A percentile compares a stretch with the other conserved stretches of the same genome.
These are phyloP conservation scores for Xerus inauris DNA, from an alignment of 2,113 vertebrate genomes.

Conservation along the genomic window DNA sequence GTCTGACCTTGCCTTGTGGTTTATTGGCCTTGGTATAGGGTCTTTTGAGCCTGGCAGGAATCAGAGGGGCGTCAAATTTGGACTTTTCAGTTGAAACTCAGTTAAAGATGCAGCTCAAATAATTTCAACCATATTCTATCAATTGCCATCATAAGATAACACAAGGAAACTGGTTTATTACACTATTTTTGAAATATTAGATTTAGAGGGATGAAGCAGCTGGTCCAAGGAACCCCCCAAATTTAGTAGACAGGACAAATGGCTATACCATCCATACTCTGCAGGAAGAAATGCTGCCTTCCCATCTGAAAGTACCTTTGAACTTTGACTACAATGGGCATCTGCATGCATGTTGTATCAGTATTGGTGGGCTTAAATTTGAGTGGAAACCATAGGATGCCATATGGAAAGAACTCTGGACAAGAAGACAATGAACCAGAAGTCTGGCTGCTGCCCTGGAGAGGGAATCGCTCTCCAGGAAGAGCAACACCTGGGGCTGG, in stretches of 20 bases:
- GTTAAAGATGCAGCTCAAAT: neutral
- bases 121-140: neutral
- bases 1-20: neutral
- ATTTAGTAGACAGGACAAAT: neutral
- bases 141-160: neutral
- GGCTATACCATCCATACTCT: neutral
- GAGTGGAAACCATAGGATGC: conserved; percentile 22
- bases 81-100: neutral
- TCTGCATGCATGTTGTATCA: neutral
- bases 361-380: neutral
- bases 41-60: neutral
- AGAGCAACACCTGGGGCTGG: neutral
- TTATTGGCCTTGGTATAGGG: neutral
- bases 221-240: neutral
- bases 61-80: neutral
- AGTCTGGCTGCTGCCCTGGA: neutral
- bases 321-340: neutral
- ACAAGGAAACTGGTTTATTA: neutral
- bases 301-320: neutral
- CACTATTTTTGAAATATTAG: conserved; percentile 9
- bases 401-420: neutral
- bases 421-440: neutral
- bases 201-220: neutral
- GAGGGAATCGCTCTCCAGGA: conserved; percentile 6
- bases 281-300: neutral